Evolutionary conservation across 2,797 vertebrate species (phyloP), one percentile per base, ranked within the genome.

Genomic region (Phalanger gymnotis): DNA sequence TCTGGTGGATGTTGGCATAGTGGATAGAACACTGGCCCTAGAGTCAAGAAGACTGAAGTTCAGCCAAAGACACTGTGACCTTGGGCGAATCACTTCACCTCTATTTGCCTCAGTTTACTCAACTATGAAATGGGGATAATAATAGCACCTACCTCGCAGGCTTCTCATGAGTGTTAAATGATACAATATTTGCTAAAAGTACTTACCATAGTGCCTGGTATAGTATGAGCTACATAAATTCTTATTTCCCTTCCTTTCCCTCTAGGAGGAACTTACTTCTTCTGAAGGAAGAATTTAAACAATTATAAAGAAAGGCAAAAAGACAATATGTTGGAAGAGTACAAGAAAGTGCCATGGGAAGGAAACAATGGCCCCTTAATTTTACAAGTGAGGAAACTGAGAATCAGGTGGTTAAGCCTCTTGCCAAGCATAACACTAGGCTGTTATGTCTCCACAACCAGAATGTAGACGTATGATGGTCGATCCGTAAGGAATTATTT

Each of bases 401-500:
- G 73, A 9, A 81, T 47, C 30, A 47, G 40, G 22, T 47, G 7
- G 22, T 11, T 81, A 11, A 81, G 22, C 22, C 40, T 81, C n/a
- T 47, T 81, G 19, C 6, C 95, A 54, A 34, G 87, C 95, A 90
- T 95, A 93, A 93, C 54, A 97, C 47, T 94, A 93, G 25, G 92
- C 57, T 96, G 89, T 95, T 55, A 81, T 97, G 95, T 96, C 19
- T 87, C 73, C 0, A 0, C 92, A 94, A 89, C 30, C 52, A 66
- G 54, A 47, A 58, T 2, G 47, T 0, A 90, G 51, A 92, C 16
- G 93, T 19, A 93, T 51, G 22, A 27, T 11, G 40, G 2, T 9
- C 40, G 34, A 22, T 73, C 61, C 22, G 19, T 19, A 73, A 73
- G 6, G n/a, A 40, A 40, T 40, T 22, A 73, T 40, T 73, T 40